phyloP scores from a whole-genome alignment of 2,888 invertebrate species.

The Lasioglossum calceatum region DNA sequence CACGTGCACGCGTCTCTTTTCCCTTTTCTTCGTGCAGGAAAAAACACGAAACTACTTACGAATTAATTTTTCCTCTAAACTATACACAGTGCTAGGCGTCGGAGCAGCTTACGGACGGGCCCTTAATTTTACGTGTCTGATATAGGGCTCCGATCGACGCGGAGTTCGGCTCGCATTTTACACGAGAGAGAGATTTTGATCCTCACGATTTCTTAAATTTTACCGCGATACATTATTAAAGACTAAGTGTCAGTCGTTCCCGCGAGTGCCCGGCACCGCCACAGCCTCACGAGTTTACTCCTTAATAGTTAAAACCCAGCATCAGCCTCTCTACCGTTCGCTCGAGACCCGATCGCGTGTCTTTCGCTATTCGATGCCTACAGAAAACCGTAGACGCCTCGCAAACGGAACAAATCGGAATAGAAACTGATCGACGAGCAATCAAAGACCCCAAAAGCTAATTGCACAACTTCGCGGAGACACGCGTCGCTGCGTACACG shows the following conservation, averaged over 20 bases:
- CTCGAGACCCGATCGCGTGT: constrained; percentile 18
- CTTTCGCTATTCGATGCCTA: not conserved
- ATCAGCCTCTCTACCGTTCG: not conserved
- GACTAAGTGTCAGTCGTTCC: constrained; percentile 67
- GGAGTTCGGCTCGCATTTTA: constrained; percentile 22
- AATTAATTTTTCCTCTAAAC: constrained; percentile 65
- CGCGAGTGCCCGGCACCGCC: constrained; percentile 59
- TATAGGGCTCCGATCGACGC: constrained; percentile 34
- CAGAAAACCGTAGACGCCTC: not conserved
- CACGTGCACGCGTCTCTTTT: constrained; percentile 15
- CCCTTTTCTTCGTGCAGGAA: not conserved
- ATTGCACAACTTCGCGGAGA: not conserved
- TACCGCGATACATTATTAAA: constrained; percentile 52
- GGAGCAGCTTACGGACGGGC: constrained; percentile 66
- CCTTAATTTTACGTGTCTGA: constrained; percentile 57
- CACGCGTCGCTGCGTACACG: not conserved
- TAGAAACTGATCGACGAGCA: not conserved
- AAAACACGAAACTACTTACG: constrained; percentile 67
- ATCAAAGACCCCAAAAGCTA: not conserved
- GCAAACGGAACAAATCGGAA: not conserved
- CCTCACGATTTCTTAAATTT: constrained; percentile 27
- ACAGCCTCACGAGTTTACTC: constrained; percentile 50
- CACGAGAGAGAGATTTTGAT: constrained; percentile 26
- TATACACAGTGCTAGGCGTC: constrained; percentile 63
- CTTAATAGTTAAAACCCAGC: constrained; percentile 38